phyloP scores from a whole-genome alignment of 2,113 vertebrate genomes.

The Scartelaos histophorus region DNA sequence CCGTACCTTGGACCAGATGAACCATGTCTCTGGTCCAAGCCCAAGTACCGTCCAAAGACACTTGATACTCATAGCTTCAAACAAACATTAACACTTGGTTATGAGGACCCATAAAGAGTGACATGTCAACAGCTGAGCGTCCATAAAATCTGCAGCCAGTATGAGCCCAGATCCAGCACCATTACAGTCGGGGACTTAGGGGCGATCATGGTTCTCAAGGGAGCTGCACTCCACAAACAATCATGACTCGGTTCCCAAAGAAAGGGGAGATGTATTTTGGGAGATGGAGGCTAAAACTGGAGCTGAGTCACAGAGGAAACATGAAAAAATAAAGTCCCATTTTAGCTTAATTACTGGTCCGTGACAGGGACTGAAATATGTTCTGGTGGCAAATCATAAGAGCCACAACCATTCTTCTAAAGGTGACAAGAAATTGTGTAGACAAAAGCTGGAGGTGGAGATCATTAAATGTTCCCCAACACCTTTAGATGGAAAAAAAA shows the following conservation, averaged over 20 bases:
- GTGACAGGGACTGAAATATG: conserved; percentile 1
- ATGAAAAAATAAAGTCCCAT: conserved; percentile 23
- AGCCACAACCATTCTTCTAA: too few relatives aligned
- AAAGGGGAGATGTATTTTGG: conserved; percentile 65
- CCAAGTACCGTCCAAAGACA: conserved; percentile 56
- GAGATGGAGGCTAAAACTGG: conserved; percentile 38
- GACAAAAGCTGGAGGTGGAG: too few relatives aligned
- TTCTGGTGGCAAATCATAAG: too few relatives aligned
- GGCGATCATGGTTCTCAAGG: conserved; percentile 49
- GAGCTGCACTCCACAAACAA: conserved; percentile 61
- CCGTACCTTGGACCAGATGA: conserved; percentile 12
- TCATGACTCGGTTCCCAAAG: conserved; percentile 68
- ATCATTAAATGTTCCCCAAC: too few relatives aligned
- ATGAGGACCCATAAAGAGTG: conserved; percentile 66
- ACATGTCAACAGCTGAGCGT: conserved; percentile 76
- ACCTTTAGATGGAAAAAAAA: too few relatives aligned
- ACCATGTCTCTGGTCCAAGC: conserved; percentile 29
- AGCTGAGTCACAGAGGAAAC: conserved; percentile 61
- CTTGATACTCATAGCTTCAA: conserved; percentile 64
- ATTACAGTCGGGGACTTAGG: conserved; percentile 20
- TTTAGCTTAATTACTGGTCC: conserved; percentile 36
- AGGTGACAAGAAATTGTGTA: not conserved
- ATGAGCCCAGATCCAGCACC: not conserved
- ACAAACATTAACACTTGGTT: conserved; percentile 76
- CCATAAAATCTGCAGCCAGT: conserved; percentile 43